Base-by-base conservation (phyloP, 2,888 invertebrate species). In the Pilophorus perplexus region DNA sequence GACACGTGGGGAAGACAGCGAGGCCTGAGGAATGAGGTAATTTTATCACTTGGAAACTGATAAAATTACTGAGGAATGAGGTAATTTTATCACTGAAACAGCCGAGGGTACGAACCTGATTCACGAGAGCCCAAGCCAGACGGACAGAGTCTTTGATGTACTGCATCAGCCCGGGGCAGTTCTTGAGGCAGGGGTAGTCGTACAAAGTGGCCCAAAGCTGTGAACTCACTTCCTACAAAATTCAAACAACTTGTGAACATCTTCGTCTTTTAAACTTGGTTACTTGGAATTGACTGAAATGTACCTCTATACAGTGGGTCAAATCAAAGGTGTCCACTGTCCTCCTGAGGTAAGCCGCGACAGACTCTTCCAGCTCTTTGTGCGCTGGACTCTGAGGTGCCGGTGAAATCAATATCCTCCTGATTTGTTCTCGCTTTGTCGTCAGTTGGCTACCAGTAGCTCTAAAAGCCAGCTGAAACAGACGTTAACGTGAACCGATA, bases 101-200 rank as follows among this genome's bases (percentile, higher is more conserved):
- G n/a, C n/a, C n/a, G n/a, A n/a, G 33, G n/a, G 52, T 2, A 28
- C 42, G 12, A 72, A 78, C 84, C 76, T 90, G 89, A 74, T 90
- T 88, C 62, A 86, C 84, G 74, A 93, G 80, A 69, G 85, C 84
- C 95, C 95, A 96, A 2, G 93, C 89, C n/a, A 92, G 82, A 68
- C 89, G 83, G 42, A 93, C 90, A 68, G 91, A 88, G 40, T 89
- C 87, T 27, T 86, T 82, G 60, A 92, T 88, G 76, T 92, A 93
- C 72, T 86, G 85, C 73, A 86, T 84, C 66, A 96, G 81, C 25
- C 89, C 86, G 1, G 82, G 82, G 76, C 93, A 94, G 0, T 83
- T 79, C 71, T 87, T 87, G 74, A 97, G 81, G 76, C 92, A 90
- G 28, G 93, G 92, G 79, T 95, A 97, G 80, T 96, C 96, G 75